These are phyloP conservation scores for Oryzias sinensis DNA, from an alignment of 2,797 vertebrate genomes.

Conservation along the genomic window DNA sequence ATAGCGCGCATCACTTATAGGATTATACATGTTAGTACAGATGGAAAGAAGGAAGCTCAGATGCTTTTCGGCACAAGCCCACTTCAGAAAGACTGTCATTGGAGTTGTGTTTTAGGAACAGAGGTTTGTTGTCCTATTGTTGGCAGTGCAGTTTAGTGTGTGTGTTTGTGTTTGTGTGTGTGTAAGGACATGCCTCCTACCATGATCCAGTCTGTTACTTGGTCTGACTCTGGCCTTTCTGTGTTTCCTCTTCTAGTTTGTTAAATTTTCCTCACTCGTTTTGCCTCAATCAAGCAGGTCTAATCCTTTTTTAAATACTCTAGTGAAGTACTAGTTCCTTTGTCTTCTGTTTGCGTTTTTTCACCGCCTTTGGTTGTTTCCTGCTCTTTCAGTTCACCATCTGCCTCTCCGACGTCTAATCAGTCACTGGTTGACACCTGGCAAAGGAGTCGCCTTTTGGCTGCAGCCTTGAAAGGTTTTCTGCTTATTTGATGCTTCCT, in stretches of 20 bases:
- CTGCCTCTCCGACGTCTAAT: slow-evolving; percentile 26
- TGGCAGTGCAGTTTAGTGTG: background rate
- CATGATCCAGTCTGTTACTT: slow-evolving; percentile 33
- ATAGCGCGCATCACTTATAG: background rate
- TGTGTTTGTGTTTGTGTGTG: slow-evolving; percentile 15
- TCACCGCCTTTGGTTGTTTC: slow-evolving; percentile 28
- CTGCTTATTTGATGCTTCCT: background rate
- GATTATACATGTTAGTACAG: too few species aligned
- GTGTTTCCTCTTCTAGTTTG: background rate
- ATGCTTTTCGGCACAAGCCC: too few species aligned
- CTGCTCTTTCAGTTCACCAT: slow-evolving; percentile 41
- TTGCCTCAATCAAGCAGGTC: background rate
- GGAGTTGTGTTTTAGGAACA: background rate
- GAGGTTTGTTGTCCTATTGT: background rate
- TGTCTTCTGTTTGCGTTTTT: background rate
- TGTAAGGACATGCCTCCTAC: slow-evolving; percentile 11
- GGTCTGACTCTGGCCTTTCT: slow-evolving; percentile 4
- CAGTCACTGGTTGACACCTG: slow-evolving; percentile 21
- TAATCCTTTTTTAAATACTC: slow-evolving; percentile 11
- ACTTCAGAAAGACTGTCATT: too few species aligned
- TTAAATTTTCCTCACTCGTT: background rate
- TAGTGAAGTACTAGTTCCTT: slow-evolving; percentile 9
- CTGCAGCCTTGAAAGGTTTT: background rate
- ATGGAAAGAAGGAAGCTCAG: too few species aligned
- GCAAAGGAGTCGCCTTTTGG: slow-evolving; percentile 18